Evolutionary conservation across 2,888 invertebrate genomes (phyloP).

Genomic region (Drosophila barbarae): DNA sequence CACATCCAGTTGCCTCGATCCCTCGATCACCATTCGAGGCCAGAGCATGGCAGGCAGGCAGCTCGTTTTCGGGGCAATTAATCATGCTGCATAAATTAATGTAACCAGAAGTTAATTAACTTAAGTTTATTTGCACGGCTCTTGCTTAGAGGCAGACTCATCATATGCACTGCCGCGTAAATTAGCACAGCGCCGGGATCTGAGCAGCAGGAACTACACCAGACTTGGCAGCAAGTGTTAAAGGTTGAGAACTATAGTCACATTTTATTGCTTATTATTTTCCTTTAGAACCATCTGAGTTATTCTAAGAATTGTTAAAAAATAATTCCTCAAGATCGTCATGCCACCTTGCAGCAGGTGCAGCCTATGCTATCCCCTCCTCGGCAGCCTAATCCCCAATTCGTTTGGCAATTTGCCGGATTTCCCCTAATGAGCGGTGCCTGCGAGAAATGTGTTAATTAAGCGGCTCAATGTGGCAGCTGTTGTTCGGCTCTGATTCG

Average conservation of each 20-base stretch:
- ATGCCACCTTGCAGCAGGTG: background rate
- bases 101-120: slow-evolving; percentile 78
- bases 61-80: slow-evolving; percentile 61
- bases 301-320: background rate
- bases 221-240: background rate
- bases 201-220: background rate
- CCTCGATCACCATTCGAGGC: slow-evolving; percentile 30
- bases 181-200: slow-evolving; percentile 1
- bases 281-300: too few species aligned
- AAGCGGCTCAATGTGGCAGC: slow-evolving; percentile 57
- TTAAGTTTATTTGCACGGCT: slow-evolving; percentile 72
- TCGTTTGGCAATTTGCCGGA: slow-evolving; percentile 26
- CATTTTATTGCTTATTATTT: background rate
- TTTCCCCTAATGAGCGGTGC: slow-evolving; percentile 29
- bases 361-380: background rate
- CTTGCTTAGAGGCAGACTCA: slow-evolving; percentile 37
- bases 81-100: slow-evolving; percentile 77
- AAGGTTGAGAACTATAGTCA: too few species aligned
- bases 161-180: slow-evolving; percentile 19
- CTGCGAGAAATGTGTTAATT: slow-evolving; percentile 57
- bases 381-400: slow-evolving; percentile 9
- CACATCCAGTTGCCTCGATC: slow-evolving; percentile 19
- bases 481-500: slow-evolving; percentile 49
- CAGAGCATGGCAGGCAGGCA: slow-evolving; percentile 44
- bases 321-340: background rate